Percentiles rank a stretch among this genome's conserved stretches.
phyloP scores from a whole-genome alignment of 1,140 invertebrate species.

The Tetraneura akinire region DNA sequence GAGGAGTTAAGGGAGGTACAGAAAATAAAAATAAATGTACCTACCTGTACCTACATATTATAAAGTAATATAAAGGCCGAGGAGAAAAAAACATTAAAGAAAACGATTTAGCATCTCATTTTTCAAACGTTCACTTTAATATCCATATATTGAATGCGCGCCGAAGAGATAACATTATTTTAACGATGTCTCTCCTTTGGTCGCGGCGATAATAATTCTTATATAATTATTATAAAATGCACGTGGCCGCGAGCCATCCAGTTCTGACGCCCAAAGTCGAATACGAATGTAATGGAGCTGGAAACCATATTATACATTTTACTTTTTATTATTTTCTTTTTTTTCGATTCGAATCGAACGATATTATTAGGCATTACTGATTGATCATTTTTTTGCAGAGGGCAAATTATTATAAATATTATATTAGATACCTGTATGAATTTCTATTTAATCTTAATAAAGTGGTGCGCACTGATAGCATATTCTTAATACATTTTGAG shows the following conservation, averaged over 20 bases:
- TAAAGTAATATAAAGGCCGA: neutral
- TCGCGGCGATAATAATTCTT: neutral
- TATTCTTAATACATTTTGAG: too few species aligned
- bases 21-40: neutral
- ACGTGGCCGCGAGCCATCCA: neutral
- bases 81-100: neutral
- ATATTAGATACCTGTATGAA: too few species aligned
- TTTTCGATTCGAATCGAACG: too few species aligned
- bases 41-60: too few species aligned
- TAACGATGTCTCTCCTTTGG: slow-evolving; percentile 10
- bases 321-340: too few species aligned
- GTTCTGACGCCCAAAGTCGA: neutral
- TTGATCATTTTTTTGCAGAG: too few species aligned
- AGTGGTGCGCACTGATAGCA: too few species aligned
- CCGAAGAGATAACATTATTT: neutral
- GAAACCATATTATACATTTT: too few species aligned
- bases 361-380: too few species aligned
- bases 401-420: too few species aligned
- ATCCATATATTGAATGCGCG: neutral
- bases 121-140: slow-evolving; percentile 3
- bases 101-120: neutral
- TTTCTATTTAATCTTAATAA: too few species aligned
- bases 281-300: too few species aligned
- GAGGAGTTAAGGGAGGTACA: neutral
- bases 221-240: neutral